Conservation (phyloP, 2,113 vertebrate species). For the Oenanthe melanoleuca region DNA sequence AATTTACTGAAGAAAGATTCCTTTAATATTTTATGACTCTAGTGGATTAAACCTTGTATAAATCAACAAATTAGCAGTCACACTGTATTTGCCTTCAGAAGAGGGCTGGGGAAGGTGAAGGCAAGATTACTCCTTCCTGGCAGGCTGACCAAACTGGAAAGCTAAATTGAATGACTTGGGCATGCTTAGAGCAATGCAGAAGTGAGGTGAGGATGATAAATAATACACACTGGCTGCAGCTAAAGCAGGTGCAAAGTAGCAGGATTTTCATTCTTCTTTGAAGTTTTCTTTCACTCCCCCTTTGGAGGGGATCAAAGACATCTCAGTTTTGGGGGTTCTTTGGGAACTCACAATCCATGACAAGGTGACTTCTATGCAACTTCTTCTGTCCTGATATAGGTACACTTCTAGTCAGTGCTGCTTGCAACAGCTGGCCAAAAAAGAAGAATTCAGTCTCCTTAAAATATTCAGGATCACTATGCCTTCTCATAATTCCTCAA, state of each 20-base stretch:
- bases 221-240: conserved; percentile 35
- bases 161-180: neutral
- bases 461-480: neutral
- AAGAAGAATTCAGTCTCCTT: neutral
- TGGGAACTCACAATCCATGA: conserved; percentile 24
- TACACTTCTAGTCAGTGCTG: neutral
- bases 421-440: neutral
- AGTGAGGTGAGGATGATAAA: conserved; percentile 35
- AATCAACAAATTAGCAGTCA: conserved; percentile 59
- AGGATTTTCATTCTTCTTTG: conserved; percentile 68
- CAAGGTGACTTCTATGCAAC: neutral
- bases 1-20: conserved; percentile 38
- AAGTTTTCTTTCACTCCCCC: conserved; percentile 56
- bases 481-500: neutral
- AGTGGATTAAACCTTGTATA: conserved; percentile 52
- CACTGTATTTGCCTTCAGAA: conserved; percentile 13
- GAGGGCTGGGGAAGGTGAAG: conserved; percentile 47
- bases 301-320: conserved; percentile 67
- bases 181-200: neutral
- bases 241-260: conserved; percentile 35
- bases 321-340: conserved; percentile 27
- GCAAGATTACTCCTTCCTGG: conserved; percentile 55
- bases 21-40: conserved; percentile 55
- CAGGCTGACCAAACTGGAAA: conserved; percentile 14
- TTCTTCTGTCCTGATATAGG: neutral